Evolutionary conservation across 2,888 invertebrate genomes (phyloP).

Genomic region (Cataglyphis altisquamis): DNA sequence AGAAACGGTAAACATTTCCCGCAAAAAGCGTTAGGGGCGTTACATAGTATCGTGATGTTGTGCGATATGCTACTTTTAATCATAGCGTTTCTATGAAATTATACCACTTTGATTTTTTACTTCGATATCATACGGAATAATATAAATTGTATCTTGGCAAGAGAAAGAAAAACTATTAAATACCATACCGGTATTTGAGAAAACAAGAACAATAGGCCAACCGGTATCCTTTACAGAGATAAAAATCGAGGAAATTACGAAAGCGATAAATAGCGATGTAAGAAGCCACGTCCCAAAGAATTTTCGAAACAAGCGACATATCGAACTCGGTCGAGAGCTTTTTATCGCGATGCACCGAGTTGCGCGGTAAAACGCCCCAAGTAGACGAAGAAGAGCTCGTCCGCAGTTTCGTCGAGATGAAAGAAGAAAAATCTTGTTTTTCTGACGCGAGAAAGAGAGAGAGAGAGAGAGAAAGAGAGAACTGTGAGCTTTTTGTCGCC

Average conservation of each 20-base stretch:
- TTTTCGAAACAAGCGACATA: conserved; percentile 53
- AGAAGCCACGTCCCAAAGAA: conserved; percentile 12
- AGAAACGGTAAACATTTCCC: conserved; percentile 51
- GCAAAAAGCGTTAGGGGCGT: conserved; percentile 48
- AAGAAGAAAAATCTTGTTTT: conserved; percentile 73
- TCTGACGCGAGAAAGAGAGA: conserved; percentile 58
- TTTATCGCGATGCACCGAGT: conserved; percentile 36
- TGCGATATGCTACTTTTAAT: conserved; percentile 36
- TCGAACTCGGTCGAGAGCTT: conserved; percentile 57
- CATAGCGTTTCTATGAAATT: conserved; percentile 37
- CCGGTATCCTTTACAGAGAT: too few relatives aligned
- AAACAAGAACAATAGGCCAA: not conserved
- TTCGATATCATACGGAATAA: not conserved
- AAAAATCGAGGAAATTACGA: conserved; percentile 18
- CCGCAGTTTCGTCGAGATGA: conserved; percentile 62
- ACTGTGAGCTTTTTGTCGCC: conserved; percentile 67
- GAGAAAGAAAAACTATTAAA: not conserved
- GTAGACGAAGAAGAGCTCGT: conserved; percentile 53
- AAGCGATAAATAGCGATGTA: not conserved
- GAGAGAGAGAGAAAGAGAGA: not conserved
- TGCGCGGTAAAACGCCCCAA: conserved; percentile 53
- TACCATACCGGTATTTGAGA: not conserved
- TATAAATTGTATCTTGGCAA: not conserved
- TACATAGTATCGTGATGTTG: conserved; percentile 23
- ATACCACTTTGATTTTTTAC: conserved; percentile 10